These are phyloP conservation scores for Oxygymnocypris stewartii DNA, from an alignment of 2,113 vertebrate genomes.

Conservation along the genomic window DNA sequence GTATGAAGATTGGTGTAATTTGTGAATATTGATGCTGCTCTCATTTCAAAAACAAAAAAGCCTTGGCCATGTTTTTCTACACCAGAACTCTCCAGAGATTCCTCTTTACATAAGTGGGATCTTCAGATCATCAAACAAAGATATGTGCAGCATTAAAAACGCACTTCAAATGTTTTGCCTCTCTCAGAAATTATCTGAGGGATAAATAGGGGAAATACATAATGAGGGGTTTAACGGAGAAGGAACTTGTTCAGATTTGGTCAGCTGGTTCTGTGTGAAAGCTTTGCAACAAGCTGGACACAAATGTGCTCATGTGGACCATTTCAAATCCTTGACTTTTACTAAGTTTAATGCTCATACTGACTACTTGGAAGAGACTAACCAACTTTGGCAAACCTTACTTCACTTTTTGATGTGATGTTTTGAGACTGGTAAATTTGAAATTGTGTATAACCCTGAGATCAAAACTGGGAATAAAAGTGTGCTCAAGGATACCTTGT, in stretches of 20 bases:
- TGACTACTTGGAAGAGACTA: background rate
- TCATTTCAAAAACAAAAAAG: background rate
- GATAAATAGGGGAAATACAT: conserved; percentile 17
- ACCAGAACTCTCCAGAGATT: conserved; percentile 9
- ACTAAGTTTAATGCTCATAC: background rate
- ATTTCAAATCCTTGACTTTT: background rate
- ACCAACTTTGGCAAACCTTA: background rate
- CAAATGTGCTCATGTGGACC: background rate
- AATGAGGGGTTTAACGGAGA: too few species aligned
- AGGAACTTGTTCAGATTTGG: conserved; percentile 14
- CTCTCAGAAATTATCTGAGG: background rate
- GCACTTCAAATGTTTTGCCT: conserved; percentile 1
- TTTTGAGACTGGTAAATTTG: background rate
- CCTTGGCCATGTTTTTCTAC: background rate
- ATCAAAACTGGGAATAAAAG: background rate
- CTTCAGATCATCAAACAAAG: conserved; percentile 46
- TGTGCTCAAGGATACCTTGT: background rate
- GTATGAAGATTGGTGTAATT: background rate
- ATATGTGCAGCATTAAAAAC: background rate
- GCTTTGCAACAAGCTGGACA: background rate
- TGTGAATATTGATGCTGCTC: background rate
- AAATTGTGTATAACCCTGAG: background rate
- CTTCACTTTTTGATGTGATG: background rate
- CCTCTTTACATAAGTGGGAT: background rate
- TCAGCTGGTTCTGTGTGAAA: background rate